Evolutionary conservation across 1,140 invertebrate species (phyloP), one percentile per base, ranked within the genome.

Genomic region (Scylla paramamosain): DNA sequence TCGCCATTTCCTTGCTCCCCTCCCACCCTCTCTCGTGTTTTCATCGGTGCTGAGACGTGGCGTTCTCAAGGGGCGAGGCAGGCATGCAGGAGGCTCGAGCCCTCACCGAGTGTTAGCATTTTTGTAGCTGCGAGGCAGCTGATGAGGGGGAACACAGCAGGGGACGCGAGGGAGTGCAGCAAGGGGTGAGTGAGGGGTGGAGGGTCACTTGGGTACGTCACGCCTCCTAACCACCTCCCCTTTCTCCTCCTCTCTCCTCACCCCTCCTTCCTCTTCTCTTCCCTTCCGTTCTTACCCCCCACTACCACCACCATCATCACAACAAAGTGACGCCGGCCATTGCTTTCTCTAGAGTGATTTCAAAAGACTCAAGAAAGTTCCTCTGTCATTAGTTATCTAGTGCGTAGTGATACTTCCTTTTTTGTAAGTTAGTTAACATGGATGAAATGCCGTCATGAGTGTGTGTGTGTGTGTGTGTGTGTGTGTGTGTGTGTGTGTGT

Each of bases 391-490:
- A 20, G 12, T 8, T 59, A 14, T 59, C 2, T 59, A 59, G 16
- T 59, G 2, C 10, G 52, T 59, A 59, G 16, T 12, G 52, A 59
- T 59, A 20, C 52, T 59, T 4, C 10, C 12, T 59, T 59, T 59
- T 20, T 12, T n/a, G n/a, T n/a, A n/a, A n/a, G n/a, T 12, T 59
- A 59, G 10, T 59, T 0, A 14, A 12, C 52, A 12, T 12, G 10
- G 10, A 59, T 59, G 52, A 20, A 59, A 4, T 20, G 52, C 10
- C 1, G 52, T 59, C 67, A 12, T n/a, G 67, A 2, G 25, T 77
- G 67, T 77, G 67, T 77, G 67, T 77, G 67, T 77, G 67, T 77
- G 67, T 77, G 67, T 77, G 67, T 77, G 67, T 77, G 67, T 77
- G 67, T 77, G 67, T 77, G 67, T 77, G 67, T 77, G 67, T 77